Evolutionary conservation across 2,113 vertebrate genomes (phyloP).

Genomic region (Rhabdornis inornatus): DNA sequence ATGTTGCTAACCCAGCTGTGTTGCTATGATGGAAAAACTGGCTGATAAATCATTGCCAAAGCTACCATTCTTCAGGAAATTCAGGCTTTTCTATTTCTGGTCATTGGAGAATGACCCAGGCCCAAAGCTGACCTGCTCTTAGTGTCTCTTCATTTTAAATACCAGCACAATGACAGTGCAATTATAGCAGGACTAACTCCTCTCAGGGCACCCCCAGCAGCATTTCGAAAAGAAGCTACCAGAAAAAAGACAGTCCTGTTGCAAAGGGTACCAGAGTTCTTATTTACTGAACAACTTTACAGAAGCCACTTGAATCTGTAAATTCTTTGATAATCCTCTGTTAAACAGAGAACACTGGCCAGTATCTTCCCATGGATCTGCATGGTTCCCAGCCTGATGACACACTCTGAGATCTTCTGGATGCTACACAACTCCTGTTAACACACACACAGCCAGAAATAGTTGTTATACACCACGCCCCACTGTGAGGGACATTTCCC

Average conservation of each 20-base stretch:
- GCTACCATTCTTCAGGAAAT: slow-evolving; percentile 2
- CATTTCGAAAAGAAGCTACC: not conserved
- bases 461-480: not conserved
- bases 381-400: not conserved
- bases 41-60: not conserved
- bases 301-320: not conserved
- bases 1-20: slow-evolving; percentile 1
- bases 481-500: not conserved
- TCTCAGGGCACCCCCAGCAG: not conserved
- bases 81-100: slow-evolving; percentile 27
- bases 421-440: not conserved
- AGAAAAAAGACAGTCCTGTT: not conserved
- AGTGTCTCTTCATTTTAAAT: not conserved
- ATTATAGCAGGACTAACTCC: not conserved
- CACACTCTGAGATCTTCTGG: not conserved
- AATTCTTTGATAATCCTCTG: not conserved
- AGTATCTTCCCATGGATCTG: not conserved
- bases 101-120: not conserved
- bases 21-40: slow-evolving; percentile 48
- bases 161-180: not conserved
- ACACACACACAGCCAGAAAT: not conserved
- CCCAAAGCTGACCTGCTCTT: not conserved
- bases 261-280: not conserved
- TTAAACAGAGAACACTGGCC: not conserved
- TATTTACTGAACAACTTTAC: not conserved